Base-by-base conservation (phyloP, 2,113 vertebrate genomes). In the Peromyscus californicus region DNA sequence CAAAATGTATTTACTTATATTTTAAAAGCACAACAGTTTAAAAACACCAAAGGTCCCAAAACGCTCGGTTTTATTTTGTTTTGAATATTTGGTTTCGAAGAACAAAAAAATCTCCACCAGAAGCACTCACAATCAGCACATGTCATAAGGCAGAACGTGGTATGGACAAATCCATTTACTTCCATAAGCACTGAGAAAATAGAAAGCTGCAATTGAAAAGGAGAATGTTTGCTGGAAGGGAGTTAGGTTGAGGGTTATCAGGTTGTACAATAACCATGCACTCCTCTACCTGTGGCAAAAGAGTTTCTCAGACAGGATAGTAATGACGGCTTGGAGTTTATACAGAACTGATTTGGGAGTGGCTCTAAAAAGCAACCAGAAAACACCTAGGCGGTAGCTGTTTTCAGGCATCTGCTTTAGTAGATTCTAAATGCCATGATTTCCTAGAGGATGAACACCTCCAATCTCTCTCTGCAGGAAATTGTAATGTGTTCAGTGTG, bases 401-500 rank as follows among this genome's bases (percentile, higher is more conserved):
- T 98, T 98, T 98, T 98, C 79, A 98, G 98, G 85, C 88, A 98
- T 97, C 98, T 93, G 95, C 98, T 97, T 97, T 95, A 97, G 97
- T 2, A 97, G 95, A 98, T 96, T 98, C 97, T 96, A 97, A 96
- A 39, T 97, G 95, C 75, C 92, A 93, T 65, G 96, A 98, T 97
- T 98, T 99, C 98, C 97, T 96, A 98, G 80, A 98, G 90, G 97
- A 98, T 98, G 98, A 98, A 98, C 93, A 97, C 90, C 93, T 98
- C 96, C 98, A 97, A 98, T 98, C 96, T 98, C 98, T 98, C 63
- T 98, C 93, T 98, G 98, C 96, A 98, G 96, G 84, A 98, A 98
- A 98, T 90, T 98, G 84, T 95, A 98, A 98, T 97, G 98, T 98
- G 96, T 98, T 98, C 98, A 98, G 97, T 80, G 97, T 95, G 94